Percentiles rank a stretch among this genome's conserved stretches.
These are phyloP conservation scores for Orthosia gracilis DNA, from an alignment of 2,888 invertebrate species.

Conservation along the genomic window DNA sequence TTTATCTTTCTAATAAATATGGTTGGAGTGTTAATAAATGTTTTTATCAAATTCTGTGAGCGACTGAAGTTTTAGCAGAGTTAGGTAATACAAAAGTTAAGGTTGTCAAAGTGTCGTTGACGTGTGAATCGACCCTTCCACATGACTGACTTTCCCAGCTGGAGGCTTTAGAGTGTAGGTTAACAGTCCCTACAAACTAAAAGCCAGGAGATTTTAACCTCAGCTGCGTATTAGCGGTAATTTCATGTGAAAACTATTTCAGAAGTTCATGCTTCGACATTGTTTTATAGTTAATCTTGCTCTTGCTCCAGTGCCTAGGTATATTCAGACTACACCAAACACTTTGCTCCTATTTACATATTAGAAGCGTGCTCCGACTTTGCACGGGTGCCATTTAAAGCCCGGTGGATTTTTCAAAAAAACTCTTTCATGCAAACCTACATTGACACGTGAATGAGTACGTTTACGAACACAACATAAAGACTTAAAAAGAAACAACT, in stretches of 20 bases:
- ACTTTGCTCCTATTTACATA: not conserved
- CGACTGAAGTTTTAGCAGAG: conserved; percentile 1
- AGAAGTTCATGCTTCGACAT: conserved; percentile 4
- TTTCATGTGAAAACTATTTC: conserved; percentile 24
- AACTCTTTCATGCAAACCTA: too few relatives aligned
- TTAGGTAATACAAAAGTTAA: conserved; percentile 32
- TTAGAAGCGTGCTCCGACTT: too few relatives aligned
- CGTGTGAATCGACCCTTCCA: conserved; percentile 54
- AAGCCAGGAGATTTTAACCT: conserved; percentile 35
- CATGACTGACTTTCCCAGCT: conserved; percentile 26
- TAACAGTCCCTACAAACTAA: conserved; percentile 13
- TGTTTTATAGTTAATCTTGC: conserved; percentile 18
- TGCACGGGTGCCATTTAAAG: too few relatives aligned
- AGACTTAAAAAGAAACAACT: too few relatives aligned
- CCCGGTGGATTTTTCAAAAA: too few relatives aligned
- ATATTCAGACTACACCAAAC: not conserved
- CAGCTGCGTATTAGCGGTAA: conserved; percentile 14
- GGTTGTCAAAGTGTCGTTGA: conserved; percentile 42
- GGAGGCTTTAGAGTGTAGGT: conserved; percentile 14
- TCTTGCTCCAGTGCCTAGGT: not conserved
- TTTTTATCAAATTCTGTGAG: conserved; percentile 4
- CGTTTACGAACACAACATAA: too few relatives aligned
- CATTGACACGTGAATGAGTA: too few relatives aligned
- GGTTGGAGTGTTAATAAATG: not conserved
- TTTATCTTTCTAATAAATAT: conserved; percentile 2